Conservation (phyloP, 2,888 invertebrate genomes). For the Clunio marinus region DNA sequence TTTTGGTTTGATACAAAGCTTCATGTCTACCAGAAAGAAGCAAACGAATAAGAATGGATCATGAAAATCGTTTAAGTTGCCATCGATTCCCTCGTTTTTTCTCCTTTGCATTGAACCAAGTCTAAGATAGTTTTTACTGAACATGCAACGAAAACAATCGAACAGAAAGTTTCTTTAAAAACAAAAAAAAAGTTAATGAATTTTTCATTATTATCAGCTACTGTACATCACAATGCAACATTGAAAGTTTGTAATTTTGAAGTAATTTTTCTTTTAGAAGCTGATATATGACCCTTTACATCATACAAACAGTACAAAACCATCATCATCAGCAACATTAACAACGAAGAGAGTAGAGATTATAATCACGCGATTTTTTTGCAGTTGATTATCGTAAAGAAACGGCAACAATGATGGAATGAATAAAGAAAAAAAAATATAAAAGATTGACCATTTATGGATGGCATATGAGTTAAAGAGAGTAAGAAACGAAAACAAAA, state of each 20-base stretch:
- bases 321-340: background rate
- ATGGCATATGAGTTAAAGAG: background rate
- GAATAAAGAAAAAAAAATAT: background rate
- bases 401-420: slow-evolving; percentile 4
- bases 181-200: slow-evolving; percentile 22
- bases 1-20: background rate
- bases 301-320: background rate
- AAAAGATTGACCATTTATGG: slow-evolving; percentile 6
- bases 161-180: background rate
- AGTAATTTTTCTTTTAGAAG: background rate
- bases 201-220: slow-evolving; percentile 30
- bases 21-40: background rate
- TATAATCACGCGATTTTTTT: background rate
- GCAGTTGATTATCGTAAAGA: background rate
- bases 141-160: background rate
- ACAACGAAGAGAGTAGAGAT: background rate
- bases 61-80: background rate
- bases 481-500: background rate
- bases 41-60: background rate
- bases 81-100: no score
- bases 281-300: background rate
- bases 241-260: background rate
- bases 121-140: no score
- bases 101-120: no score
- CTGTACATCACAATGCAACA: background rate